Percentiles rank a stretch among this genome's conserved stretches.
Evolutionary conservation across 2,888 invertebrate genomes (phyloP).

Genomic region (Thelaira solivaga): DNA sequence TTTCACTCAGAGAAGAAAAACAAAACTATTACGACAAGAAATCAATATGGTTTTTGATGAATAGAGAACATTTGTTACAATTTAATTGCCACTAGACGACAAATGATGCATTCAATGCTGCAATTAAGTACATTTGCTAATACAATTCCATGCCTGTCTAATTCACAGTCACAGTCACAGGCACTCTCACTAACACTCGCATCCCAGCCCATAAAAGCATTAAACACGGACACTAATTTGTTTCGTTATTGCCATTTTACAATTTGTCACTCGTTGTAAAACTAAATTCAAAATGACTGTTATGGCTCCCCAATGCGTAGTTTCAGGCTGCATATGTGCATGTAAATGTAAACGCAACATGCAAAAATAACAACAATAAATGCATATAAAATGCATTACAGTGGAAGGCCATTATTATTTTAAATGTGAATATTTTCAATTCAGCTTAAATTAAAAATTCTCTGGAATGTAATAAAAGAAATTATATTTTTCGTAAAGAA

Average conservation of each 20-base stretch:
- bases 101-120: background rate
- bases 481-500: too few species aligned
- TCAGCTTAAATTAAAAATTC: too few species aligned
- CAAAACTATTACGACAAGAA: background rate
- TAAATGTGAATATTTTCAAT: too few species aligned
- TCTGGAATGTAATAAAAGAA: too few species aligned
- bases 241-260: constrained; percentile 48
- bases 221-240: constrained; percentile 32
- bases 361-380: too few species aligned
- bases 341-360: constrained; percentile 4
- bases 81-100: constrained; percentile 33
- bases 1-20: background rate
- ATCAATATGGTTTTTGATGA: constrained; percentile 28
- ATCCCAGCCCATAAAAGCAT: too few species aligned
- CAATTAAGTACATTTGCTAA: constrained; percentile 27
- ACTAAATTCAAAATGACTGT: constrained; percentile 53
- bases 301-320: constrained; percentile 52
- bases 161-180: background rate
- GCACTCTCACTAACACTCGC: background rate
- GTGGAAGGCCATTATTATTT: background rate
- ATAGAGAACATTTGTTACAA: constrained; percentile 5
- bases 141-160: background rate
- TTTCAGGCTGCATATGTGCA: constrained; percentile 1
- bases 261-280: constrained; percentile 48
- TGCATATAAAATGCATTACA: constrained; percentile 25